phyloP scores from a whole-genome alignment of 2,888 invertebrate genomes.

The Drosophila quinaria region DNA sequence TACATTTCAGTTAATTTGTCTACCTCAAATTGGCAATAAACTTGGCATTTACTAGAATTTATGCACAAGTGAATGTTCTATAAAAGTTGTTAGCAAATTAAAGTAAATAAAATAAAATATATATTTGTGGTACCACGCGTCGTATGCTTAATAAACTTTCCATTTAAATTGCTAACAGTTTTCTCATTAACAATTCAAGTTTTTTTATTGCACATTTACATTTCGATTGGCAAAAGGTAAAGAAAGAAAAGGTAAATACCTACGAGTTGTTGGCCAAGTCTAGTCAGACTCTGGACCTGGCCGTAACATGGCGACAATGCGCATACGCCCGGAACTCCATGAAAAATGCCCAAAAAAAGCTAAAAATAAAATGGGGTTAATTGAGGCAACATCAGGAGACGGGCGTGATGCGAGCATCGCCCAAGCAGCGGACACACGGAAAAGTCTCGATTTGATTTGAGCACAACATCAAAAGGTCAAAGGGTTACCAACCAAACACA shows the following conservation, averaged over 20 bases:
- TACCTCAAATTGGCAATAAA: conserved; percentile 17
- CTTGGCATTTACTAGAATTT: conserved; percentile 11
- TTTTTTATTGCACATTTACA: conserved; percentile 18
- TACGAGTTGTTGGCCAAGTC: conserved; percentile 2
- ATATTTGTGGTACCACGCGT: conserved; percentile 3
- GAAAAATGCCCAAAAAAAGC: conserved; percentile 1
- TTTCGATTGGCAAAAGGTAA: conserved; percentile 41
- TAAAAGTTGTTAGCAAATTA: background rate
- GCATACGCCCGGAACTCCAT: conserved; percentile 71
- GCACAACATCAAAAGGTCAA: conserved; percentile 75
- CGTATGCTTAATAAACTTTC: conserved; percentile 54
- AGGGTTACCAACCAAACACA: conserved; percentile 56
- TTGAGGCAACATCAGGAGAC: conserved; percentile 77
- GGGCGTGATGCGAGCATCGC: conserved; percentile 81
- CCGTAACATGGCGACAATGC: conserved; percentile 67
- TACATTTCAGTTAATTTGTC: conserved; percentile 13
- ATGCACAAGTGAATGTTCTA: conserved; percentile 14
- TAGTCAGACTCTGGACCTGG: conserved; percentile 23
- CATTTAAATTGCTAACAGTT: conserved; percentile 16
- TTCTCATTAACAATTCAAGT: conserved; percentile 43
- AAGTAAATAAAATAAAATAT: background rate
- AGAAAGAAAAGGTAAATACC: conserved; percentile 33
- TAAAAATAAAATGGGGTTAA: conserved; percentile 67
- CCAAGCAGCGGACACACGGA: conserved; percentile 70
- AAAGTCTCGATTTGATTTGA: conserved; percentile 76